Evolutionary conservation across 2,113 vertebrate species (phyloP).

Genomic region (Centrocercus urophasianus): DNA sequence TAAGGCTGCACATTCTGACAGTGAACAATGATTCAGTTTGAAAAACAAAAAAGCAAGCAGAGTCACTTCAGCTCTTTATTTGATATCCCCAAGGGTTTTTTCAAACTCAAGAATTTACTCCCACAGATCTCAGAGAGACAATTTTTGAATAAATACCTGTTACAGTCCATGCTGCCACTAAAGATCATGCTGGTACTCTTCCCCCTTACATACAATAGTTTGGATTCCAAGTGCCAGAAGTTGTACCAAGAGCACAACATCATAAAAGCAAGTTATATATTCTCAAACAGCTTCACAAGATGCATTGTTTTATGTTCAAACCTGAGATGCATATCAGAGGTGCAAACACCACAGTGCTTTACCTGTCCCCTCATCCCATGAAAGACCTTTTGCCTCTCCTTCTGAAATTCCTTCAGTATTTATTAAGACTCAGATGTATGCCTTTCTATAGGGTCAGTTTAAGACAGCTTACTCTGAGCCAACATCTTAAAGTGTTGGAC

Average conservation of each 20-base stretch:
- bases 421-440: neutral
- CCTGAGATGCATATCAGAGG: neutral
- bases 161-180: neutral
- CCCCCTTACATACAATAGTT: neutral
- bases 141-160: neutral
- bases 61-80: neutral
- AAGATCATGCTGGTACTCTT: neutral
- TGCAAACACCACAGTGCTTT: conserved; percentile 34
- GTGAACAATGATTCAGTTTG: neutral
- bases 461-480: neutral
- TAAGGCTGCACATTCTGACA: neutral
- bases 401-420: neutral
- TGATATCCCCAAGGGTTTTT: neutral
- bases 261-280: neutral
- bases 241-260: neutral
- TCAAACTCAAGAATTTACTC: neutral
- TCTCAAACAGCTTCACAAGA: neutral
- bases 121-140: neutral
- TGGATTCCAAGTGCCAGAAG: neutral
- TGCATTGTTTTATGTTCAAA: neutral
- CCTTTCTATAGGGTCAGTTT: neutral
- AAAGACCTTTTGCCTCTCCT: conserved; percentile 25
- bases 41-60: neutral
- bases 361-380: neutral
- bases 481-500: no score